Base-by-base conservation (phyloP, 2,113 vertebrate species). In the Athene cunicularia region DNA sequence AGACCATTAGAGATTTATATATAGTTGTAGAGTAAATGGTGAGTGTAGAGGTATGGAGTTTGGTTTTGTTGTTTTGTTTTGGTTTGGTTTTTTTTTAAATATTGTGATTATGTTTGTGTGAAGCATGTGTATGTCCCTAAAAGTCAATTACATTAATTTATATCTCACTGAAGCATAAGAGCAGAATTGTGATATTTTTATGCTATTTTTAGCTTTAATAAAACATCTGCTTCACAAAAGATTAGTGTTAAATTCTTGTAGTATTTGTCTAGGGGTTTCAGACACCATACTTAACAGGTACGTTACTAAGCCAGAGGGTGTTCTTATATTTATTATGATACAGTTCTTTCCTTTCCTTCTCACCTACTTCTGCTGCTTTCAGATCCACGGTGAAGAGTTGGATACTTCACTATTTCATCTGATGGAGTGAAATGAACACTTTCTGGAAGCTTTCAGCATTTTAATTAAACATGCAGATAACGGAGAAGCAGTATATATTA, bases 391-490 rank as follows among this genome's bases (percentile, higher is more conserved):
- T 63, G 63, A 89, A 75, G 87, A 49, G 49, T 72, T 85, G 58
- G 80, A 76, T 89, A 60, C 27, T 77, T 88, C 89, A 91, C 41
- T 93, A 13, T 93, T 81, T 88, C 86, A 62, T 89, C 79, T 95
- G 92, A 62, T 67, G 41, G 70, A 91, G 33, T 83, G 79, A 93
- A 97, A 86, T 66, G 62, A 90, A 92, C 73, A 14, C 55, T 88
- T 88, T 84, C 80, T 81, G 68, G 53, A 88, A 96, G 94, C 89
- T 93, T 97, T 96, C 91, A 77, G 59, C 67, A 43, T 94, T 98
- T 98, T 98, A 97, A 98, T 98, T 98, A 98, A 98, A 96, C 88
- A 93, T 77, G 88, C 81, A 92, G 85, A 96, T 96, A 91, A 87
- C 82, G 64, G 66, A 97, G 37, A 50, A 97, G 84, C 95, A 72